These are phyloP conservation scores for Platynereis dumerilii DNA, from an alignment of 2,888 invertebrate genomes.

Conservation along the genomic window DNA sequence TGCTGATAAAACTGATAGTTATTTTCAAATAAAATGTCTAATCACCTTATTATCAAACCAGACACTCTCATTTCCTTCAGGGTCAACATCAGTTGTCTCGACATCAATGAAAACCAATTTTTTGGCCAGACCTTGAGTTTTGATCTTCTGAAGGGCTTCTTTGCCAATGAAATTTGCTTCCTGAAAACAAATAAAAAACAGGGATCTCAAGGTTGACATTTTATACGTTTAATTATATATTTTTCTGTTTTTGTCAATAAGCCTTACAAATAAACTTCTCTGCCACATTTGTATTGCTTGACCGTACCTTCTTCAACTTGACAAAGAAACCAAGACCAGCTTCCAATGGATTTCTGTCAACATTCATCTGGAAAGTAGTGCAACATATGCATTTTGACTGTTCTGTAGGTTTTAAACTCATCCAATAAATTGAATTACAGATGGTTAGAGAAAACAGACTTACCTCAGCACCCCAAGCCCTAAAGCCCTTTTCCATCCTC, in stretches of 20 bases:
- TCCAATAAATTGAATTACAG: no score
- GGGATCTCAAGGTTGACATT: neutral
- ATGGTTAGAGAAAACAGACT: constrained; percentile 2
- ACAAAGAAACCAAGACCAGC: constrained; percentile 63
- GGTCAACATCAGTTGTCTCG: constrained; percentile 47
- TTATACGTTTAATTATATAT: neutral
- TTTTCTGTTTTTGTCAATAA: neutral
- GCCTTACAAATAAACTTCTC: no score
- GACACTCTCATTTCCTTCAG: constrained; percentile 60
- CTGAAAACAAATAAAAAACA: constrained; percentile 30
- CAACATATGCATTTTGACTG: neutral
- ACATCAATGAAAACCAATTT: constrained; percentile 47
- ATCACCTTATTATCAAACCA: constrained; percentile 49
- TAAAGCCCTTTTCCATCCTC: constrained; percentile 65
- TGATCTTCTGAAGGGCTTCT: constrained; percentile 41
- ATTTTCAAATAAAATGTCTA: neutral
- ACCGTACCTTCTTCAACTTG: constrained; percentile 54
- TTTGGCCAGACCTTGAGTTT: constrained; percentile 37
- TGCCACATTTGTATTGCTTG: no score
- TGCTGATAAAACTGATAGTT: no score
- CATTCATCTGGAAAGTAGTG: constrained; percentile 55
- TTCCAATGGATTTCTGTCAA: constrained; percentile 64
- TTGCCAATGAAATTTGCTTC: constrained; percentile 54
- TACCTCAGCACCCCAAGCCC: constrained; percentile 63
- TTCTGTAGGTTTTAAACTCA: no score